Conservation (phyloP, 2,888 invertebrate species). For the Synanthedon andrenaeformis region DNA sequence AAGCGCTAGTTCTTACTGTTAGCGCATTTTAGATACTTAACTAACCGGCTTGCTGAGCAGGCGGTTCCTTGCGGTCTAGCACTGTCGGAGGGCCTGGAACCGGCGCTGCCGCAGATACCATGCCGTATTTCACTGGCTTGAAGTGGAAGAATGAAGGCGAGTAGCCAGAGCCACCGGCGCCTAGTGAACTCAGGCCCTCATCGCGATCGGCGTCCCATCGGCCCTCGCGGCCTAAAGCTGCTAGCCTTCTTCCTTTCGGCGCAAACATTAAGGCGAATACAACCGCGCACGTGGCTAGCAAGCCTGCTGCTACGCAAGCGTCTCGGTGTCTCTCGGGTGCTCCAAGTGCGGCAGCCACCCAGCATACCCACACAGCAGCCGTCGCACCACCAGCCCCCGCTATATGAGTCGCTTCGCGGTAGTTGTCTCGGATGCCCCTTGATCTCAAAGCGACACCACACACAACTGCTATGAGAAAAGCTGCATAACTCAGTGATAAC, state of each 20-base stretch:
- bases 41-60: slow-evolving; percentile 70
- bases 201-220: slow-evolving; percentile 85
- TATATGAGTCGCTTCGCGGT: slow-evolving; percentile 92
- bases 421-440: slow-evolving; percentile 91
- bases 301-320: slow-evolving; percentile 90
- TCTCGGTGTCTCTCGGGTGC: slow-evolving; percentile 84
- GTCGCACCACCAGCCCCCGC: slow-evolving; percentile 88
- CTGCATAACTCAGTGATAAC: slow-evolving; percentile 84
- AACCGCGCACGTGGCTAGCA: slow-evolving; percentile 85
- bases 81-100: slow-evolving; percentile 46
- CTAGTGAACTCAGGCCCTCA: slow-evolving; percentile 84
- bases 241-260: slow-evolving; percentile 91
- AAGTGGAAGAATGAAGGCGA: slow-evolving; percentile 94
- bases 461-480: slow-evolving; percentile 86
- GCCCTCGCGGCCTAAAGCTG: slow-evolving; percentile 91
- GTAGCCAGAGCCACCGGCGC: slow-evolving; percentile 83
- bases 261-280: slow-evolving; percentile 95
- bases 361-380: slow-evolving; percentile 87
- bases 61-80: slow-evolving; percentile 67
- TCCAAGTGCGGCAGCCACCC: slow-evolving; percentile 85
- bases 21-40: slow-evolving; percentile 67
- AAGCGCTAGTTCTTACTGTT: slow-evolving; percentile 60
- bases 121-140: slow-evolving; percentile 86
- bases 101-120: slow-evolving; percentile 69
- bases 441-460: slow-evolving; percentile 87